Evolutionary conservation across 2,113 vertebrate genomes (phyloP).

Genomic region (Microcebus lehilahytsara): DNA sequence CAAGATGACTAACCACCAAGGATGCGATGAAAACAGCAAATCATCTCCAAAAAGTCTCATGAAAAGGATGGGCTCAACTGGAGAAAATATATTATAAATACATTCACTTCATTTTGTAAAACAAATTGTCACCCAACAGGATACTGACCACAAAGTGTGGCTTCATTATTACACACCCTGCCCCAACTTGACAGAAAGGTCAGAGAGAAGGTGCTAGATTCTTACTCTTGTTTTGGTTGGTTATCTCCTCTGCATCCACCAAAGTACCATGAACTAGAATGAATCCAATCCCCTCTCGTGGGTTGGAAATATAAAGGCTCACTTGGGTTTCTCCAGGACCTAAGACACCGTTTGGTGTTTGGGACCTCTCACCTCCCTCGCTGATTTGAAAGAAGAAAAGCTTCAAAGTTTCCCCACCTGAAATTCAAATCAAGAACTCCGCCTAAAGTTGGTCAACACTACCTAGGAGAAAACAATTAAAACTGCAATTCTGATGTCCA

Average conservation of each 20-base stretch:
- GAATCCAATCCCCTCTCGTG: not conserved
- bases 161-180: not conserved
- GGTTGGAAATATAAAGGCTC: not conserved
- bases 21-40: not conserved
- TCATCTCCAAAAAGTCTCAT: not conserved
- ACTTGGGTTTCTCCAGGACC: not conserved
- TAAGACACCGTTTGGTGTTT: not conserved
- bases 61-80: not conserved
- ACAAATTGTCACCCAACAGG: not conserved
- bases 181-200: not conserved
- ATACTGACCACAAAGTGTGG: not conserved
- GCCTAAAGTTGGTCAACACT: not conserved
- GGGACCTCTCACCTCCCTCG: not conserved
- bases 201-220: not conserved
- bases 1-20: not conserved
- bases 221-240: not conserved
- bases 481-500: not conserved
- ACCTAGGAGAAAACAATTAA: not conserved
- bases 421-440: constrained; percentile 30
- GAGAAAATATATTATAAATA: not conserved
- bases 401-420: not conserved
- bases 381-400: not conserved
- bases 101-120: not conserved
- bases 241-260: not conserved
- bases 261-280: not conserved